These are phyloP conservation scores for Labeo rohita DNA, from an alignment of 2,113 vertebrate genomes.

Conservation along the genomic window DNA sequence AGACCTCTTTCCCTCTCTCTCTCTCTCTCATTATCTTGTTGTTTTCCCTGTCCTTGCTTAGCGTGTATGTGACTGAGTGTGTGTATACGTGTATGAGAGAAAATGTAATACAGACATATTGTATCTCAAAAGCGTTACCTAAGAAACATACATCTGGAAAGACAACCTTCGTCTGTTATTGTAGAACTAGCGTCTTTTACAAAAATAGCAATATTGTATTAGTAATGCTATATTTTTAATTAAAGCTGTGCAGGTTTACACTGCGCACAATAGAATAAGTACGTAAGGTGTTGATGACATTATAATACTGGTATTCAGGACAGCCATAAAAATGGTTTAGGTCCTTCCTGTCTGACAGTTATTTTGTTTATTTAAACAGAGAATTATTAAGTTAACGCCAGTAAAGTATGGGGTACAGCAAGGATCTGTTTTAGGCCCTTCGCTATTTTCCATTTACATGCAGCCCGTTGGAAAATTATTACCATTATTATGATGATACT, in stretches of 20 bases:
- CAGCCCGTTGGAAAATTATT: not conserved
- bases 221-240: not conserved
- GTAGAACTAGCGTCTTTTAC: not conserved
- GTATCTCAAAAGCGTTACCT: not conserved
- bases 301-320: not conserved
- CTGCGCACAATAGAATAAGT: not conserved
- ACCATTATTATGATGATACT: not conserved
- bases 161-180: not conserved
- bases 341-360: not conserved
- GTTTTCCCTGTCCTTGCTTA: not conserved
- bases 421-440: not conserved
- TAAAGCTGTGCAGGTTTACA: not conserved
- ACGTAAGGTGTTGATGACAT: not conserved
- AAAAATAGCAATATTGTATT: not conserved
- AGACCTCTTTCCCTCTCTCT: not conserved
- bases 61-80: not conserved
- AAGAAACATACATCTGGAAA: not conserved
- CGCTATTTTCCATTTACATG: too few relatives aligned
- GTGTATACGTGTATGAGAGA: not conserved
- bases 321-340: too few relatives aligned
- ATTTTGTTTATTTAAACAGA: not conserved
- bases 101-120: constrained; percentile 1
- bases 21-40: constrained; percentile 3
- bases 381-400: not conserved
- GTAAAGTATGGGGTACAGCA: not conserved